Percentiles rank a stretch among this genome's conserved stretches.
Evolutionary conservation across 2,888 invertebrate species (phyloP).

Genomic region (Incurvaria masculella): DNA sequence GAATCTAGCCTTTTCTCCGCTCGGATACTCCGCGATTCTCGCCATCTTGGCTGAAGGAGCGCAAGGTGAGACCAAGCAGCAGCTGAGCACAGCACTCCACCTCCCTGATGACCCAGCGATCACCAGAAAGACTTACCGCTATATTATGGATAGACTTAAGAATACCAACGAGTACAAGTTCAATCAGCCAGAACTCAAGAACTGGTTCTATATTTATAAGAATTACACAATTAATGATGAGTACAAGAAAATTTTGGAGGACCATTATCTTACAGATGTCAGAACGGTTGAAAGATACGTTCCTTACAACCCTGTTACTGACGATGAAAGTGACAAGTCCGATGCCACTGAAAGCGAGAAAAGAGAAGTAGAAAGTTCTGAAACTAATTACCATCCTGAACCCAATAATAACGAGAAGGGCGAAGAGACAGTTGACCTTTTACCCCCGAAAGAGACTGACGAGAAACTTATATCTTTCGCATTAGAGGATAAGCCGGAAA

Average conservation of each 20-base stretch:
- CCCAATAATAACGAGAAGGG: constrained; percentile 26
- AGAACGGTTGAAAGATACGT: constrained; percentile 51
- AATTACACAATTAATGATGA: constrained; percentile 61
- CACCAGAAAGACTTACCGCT: constrained; percentile 44
- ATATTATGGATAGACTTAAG: constrained; percentile 48
- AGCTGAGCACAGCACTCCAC: constrained; percentile 54
- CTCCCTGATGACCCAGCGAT: constrained; percentile 48
- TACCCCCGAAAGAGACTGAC: constrained; percentile 41
- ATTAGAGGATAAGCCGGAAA: constrained; percentile 47
- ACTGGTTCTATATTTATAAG: constrained; percentile 65
- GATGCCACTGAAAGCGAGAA: constrained; percentile 24
- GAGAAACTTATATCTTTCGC: constrained; percentile 55
- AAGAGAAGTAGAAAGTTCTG: constrained; percentile 28
- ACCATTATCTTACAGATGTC: constrained; percentile 61
- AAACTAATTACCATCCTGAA: constrained; percentile 25
- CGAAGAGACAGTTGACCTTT: constrained; percentile 33
- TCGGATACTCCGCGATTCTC: constrained; percentile 61
- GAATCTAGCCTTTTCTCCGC: constrained; percentile 63
- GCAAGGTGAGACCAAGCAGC: constrained; percentile 55
- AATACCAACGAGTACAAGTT: constrained; percentile 46
- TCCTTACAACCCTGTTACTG: constrained; percentile 26
- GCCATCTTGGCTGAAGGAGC: constrained; percentile 64
- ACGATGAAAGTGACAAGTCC: constrained; percentile 26
- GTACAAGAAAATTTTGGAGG: constrained; percentile 55
- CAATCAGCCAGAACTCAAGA: constrained; percentile 60